Base-by-base conservation (phyloP, 2,888 invertebrate species). In the Eremobia ochroleuca region DNA sequence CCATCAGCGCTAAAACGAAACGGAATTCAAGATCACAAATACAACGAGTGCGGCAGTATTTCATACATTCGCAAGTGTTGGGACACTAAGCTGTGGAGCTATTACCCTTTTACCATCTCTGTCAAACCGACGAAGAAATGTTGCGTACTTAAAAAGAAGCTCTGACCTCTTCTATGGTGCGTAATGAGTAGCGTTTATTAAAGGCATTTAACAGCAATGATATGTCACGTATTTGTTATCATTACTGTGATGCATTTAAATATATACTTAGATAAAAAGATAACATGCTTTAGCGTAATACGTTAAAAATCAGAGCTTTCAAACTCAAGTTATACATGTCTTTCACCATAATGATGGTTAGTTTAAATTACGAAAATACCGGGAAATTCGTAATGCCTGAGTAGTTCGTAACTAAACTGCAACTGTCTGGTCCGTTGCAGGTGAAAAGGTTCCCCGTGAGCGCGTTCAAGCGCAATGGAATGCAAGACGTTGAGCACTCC, bases 381-480 rank as follows among this genome's bases (percentile, higher is more conserved):
- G 58, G 82, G 87, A 87, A 83, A 88, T 84, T 85, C 79, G 85
- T 76, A 83, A 75, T 79, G 81, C 76, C 76, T 83, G 71, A 83
- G 62, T 67, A 84, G 76, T 77, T 74, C 79, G 83, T 83, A 85
- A 90, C 82, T 94, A 92, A 94, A 93, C 82, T 88, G 92, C 86
- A 85, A 88, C 90, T 92, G 87, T 94, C 90, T 94, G 93, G 89
- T 94, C 92, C 92, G 90, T 96, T 96, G 91, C 96, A 96, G 96
- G 96, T 96, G 85, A 91, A 90, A 87, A 88, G 91, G 91, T 89
- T 96, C 84, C 96, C 96, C 77, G 94, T 95, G 82, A 87, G 94
- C 81, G 96, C 96, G 79, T 96, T 96, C 92, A 96, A 96, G 91
- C 95, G 96, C 76, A 96, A 96, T 87, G 96, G 96, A 82, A 95